Base-by-base conservation (phyloP, 2,797 vertebrate genomes). In the Rallus crepitans region DNA sequence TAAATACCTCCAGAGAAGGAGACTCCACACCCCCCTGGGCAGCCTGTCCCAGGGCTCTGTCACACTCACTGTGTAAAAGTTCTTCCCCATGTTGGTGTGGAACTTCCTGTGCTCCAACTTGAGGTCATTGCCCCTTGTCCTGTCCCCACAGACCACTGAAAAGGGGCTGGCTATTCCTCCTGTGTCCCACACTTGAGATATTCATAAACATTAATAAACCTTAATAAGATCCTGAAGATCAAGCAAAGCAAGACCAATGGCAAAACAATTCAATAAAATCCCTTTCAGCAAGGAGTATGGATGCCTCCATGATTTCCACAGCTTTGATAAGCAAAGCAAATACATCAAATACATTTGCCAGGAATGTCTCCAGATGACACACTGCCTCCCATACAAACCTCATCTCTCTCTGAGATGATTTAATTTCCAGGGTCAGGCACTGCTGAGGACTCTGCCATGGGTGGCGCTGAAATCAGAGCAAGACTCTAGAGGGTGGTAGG, bases 311-410 rank as follows among this genome's bases (percentile, higher is more conserved):
- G 47, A 64, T 57, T 81, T 69, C 33, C 33, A 61, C 68, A 93
- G 52, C 79, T 87, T 82, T 60, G 23, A 16, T 40, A 60, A 85
- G 45, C 27, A 83, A 87, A 80, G 25, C 33, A 82, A 55, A 21
- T 35, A 42, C 1, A 4, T 70, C 52, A 56, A 53, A 40, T 11
- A 37, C 0, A 0, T 69, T 82, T 66, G 11, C 33, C 37, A 50
- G 64, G 56, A 75, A 17, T n/a, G 25, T 48, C 39, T 86, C 39
- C 15, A 57, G 42, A 39, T 42, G 19, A 70, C 48, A 60, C 27
- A 40, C 1, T 30, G 33, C 35, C 15, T 25, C 27, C 31, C 16
- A 42, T 16, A 65, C 23, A 82, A 50, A 63, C 3, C 25, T 52
- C n/a, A 28, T 4, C 25, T 12, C 39, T 28, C 27, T 28, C 30